Percentiles rank a stretch among this genome's conserved stretches.
Evolutionary conservation across 2,888 invertebrate species (phyloP).

Genomic region (Melanargia galathea): DNA sequence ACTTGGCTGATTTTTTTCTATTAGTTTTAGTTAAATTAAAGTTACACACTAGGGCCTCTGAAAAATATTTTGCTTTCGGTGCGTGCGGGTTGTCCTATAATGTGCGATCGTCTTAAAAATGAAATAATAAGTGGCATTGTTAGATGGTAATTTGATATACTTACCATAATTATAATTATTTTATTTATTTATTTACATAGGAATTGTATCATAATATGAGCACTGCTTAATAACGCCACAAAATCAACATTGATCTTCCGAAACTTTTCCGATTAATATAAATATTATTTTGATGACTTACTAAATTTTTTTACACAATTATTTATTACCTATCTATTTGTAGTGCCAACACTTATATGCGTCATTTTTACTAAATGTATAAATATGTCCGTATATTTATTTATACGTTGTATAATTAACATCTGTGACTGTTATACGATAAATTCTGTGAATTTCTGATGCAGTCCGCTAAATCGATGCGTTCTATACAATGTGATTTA

Average conservation of each 20-base stretch:
- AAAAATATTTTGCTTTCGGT: not conserved
- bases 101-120: not conserved
- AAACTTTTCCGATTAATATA: conserved; percentile 43
- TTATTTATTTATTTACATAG: conserved; percentile 72
- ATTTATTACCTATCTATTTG: conserved; percentile 69
- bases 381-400: conserved; percentile 42
- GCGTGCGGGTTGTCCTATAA: not conserved
- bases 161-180: conserved; percentile 43
- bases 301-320: conserved; percentile 69
- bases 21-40: not conserved
- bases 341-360: conserved; percentile 63
- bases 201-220: conserved; percentile 61
- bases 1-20: too few species aligned
- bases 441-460: conserved; percentile 38
- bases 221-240: conserved; percentile 47
- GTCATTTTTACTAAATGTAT: conserved; percentile 35
- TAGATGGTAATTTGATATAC: conserved; percentile 39
- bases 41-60: not conserved
- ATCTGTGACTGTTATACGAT: conserved; percentile 42
- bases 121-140: conserved; percentile 45
- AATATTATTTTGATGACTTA: conserved; percentile 53
- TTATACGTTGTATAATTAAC: conserved; percentile 41
- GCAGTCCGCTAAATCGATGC: conserved; percentile 18
- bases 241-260: conserved; percentile 39
- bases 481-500: conserved; percentile 6